Percentiles rank a stretch among this genome's conserved stretches.
Conservation (phyloP, 2,797 vertebrate genomes). For the Sparus aurata region DNA sequence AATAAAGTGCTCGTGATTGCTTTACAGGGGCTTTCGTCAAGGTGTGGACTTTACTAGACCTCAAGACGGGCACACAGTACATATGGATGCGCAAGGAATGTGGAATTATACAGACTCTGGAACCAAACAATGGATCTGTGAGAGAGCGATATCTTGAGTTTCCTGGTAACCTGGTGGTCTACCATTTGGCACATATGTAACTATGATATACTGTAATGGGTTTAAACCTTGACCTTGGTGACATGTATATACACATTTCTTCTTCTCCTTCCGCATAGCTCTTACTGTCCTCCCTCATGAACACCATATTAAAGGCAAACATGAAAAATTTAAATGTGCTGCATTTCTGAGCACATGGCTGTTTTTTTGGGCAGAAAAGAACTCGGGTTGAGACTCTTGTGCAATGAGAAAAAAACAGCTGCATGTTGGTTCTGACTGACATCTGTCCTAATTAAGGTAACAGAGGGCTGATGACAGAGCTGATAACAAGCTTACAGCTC, state of each 20-base stretch:
- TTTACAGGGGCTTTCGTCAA: not conserved
- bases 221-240: not conserved
- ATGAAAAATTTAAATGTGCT: not conserved
- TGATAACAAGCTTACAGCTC: too few species aligned
- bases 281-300: not conserved
- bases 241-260: not conserved
- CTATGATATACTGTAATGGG: not conserved
- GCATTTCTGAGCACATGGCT: too few species aligned
- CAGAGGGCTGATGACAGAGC: too few species aligned
- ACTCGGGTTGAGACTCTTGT: too few species aligned
- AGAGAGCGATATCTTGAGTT: not conserved
- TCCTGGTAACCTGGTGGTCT: not conserved
- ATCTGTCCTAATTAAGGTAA: too few species aligned
- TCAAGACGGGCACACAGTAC: too few species aligned
- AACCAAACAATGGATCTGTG: slow-evolving; percentile 54
- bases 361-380: too few species aligned
- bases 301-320: not conserved
- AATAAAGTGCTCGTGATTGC: not conserved
- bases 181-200: not conserved
- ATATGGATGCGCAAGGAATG: fast-evolving
- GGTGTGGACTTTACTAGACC: too few species aligned
- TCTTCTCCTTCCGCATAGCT: not conserved
- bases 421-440: too few species aligned
- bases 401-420: too few species aligned
- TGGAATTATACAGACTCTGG: fast-evolving